phyloP scores from a whole-genome alignment of 1,140 invertebrate genomes.

The Anadara kagoshimensis region DNA sequence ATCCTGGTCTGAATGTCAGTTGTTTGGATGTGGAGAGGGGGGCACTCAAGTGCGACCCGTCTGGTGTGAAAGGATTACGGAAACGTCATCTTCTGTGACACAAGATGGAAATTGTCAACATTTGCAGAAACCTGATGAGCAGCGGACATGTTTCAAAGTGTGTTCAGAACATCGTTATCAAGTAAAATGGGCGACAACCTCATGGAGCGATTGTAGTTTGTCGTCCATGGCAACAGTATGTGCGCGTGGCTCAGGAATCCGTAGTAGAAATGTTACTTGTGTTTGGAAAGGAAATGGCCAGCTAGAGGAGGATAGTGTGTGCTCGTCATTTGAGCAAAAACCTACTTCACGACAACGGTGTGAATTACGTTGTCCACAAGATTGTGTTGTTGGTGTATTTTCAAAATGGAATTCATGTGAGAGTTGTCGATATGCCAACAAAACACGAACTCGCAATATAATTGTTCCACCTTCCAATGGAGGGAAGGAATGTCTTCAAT shows the following conservation, averaged over 20 bases:
- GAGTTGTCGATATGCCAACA: constrained; percentile 43
- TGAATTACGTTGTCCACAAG: constrained; percentile 59
- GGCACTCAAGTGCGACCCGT: too few species aligned
- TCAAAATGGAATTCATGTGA: constrained; percentile 76
- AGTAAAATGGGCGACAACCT: constrained; percentile 29
- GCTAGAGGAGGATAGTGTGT: constrained; percentile 30
- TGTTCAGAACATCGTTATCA: constrained; percentile 33
- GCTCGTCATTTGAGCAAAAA: constrained; percentile 39
- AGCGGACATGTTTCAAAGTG: constrained; percentile 37
- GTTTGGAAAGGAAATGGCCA: constrained; percentile 22
- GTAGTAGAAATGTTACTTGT: constrained; percentile 43
- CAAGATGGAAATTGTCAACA: constrained; percentile 31
- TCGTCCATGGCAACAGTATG: constrained; percentile 26
- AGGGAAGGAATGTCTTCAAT: constrained; percentile 39
- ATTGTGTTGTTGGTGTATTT: constrained; percentile 79
- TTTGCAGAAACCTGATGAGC: constrained; percentile 22
- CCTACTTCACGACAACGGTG: constrained; percentile 50
- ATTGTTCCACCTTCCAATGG: constrained; percentile 43
- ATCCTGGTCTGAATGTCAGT: too few species aligned
- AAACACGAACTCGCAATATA: constrained; percentile 40
- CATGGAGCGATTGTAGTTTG: constrained; percentile 37
- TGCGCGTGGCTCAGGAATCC: constrained; percentile 34
- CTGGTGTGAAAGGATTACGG: too few species aligned
- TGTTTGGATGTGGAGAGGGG: too few species aligned
- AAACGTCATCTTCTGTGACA: constrained; percentile 24